Evolutionary conservation across 2,113 vertebrate genomes (phyloP), one percentile per base, ranked within the genome.

Genomic region (Paralichthys olivaceus): DNA sequence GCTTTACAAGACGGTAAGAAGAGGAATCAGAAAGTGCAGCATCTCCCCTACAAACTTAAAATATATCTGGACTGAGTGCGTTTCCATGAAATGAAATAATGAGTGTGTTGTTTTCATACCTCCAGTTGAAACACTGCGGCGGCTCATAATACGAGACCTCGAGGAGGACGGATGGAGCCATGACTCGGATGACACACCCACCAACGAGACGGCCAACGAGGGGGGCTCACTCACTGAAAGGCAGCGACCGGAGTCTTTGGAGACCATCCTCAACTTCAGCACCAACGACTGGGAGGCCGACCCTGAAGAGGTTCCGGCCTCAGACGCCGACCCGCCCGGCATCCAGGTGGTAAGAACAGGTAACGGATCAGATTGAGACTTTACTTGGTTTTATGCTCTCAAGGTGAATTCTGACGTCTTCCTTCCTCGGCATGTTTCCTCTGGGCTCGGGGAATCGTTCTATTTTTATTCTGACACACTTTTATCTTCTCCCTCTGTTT

Each of bases 1-100:
- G 94, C 94, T 17, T 80, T 95, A n/a, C 86, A 89, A 23, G 94
- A 95, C 6, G 92, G 94, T 95, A 72, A 86, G 89, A 26, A 32
- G 13, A 43, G n/a, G n/a, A 17, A 28, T 14, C 22, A 8, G 19
- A 34, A 20, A 20, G 47, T 12, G 5, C 7, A 4, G 26, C 5
- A 15, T 19, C 11, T 25, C 19, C 4, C 19, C 23, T 14, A 3
- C 26, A 49, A 56, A 12, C 32, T 8, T 53, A 3, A 5, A 37
- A n/a, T 2, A 13, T 6, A 34, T 4, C 12, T 23, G n/a, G 2
- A 53, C 22, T 19, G 4, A 26, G 3, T 11, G 7, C 13, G 7
- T 43, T 11, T 14, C 43, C 14, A 15, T 45, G 17, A 5, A 5
- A 6, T 5, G 5, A 40, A 40, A 13, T 13, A 13, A 40, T 9